phyloP scores from a whole-genome alignment of 2,113 vertebrate species.

The Nothocercus julius region DNA sequence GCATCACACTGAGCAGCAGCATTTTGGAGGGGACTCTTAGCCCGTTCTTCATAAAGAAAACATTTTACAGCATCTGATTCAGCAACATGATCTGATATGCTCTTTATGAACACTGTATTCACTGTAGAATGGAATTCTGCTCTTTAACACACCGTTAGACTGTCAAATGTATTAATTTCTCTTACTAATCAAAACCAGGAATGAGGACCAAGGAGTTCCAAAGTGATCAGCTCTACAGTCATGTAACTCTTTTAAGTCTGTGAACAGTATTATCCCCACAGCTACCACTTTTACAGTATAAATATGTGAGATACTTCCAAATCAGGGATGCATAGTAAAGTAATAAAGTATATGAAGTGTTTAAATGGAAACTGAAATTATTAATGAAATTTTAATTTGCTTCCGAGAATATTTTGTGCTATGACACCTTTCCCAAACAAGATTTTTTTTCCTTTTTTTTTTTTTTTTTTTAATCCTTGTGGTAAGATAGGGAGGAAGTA shows the following conservation, averaged over 20 bases:
- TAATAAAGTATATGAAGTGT: background rate
- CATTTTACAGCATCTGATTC: background rate
- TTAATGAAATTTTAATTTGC: background rate
- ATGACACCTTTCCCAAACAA: background rate
- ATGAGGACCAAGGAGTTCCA: background rate
- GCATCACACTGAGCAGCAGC: background rate
- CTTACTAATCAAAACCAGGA: background rate
- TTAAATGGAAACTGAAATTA: background rate
- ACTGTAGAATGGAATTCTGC: background rate
- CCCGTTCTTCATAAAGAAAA: background rate
- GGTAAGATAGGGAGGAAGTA: background rate
- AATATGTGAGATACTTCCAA: background rate
- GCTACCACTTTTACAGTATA: background rate
- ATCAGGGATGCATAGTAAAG: background rate
- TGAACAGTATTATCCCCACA: background rate
- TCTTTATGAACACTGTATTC: background rate
- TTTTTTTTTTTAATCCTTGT: background rate
- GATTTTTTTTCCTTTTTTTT: background rate
- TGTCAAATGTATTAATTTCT: background rate
- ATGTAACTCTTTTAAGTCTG: background rate
- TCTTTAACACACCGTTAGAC: background rate
- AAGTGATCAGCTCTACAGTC: background rate
- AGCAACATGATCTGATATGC: background rate
- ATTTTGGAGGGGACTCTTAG: background rate
- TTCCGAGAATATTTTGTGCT: background rate